phyloP scores from a whole-genome alignment of 2,888 invertebrate species.

The Eudasyphora cyanicolor region DNA sequence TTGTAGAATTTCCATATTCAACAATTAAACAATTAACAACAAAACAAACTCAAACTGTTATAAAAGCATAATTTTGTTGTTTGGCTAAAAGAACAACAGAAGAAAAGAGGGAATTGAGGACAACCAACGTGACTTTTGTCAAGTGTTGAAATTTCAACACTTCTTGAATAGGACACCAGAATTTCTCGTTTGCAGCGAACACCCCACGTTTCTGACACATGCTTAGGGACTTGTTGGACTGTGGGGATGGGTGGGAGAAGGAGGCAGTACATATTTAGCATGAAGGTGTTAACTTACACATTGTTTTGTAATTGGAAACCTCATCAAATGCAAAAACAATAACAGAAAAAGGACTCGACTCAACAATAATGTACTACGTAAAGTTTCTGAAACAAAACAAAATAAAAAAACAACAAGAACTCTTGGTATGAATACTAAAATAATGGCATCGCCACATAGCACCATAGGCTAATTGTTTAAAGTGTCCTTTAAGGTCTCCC shows the following conservation, averaged over 20 bases:
- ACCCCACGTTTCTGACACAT: conserved; percentile 38
- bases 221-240: not conserved
- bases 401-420: not conserved
- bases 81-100: not conserved
- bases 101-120: not conserved
- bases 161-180: conserved; percentile 49
- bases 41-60: not conserved
- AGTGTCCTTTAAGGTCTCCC: not conserved
- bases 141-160: conserved; percentile 67
- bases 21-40: not conserved
- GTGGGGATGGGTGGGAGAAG: too few relatives aligned
- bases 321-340: not conserved
- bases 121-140: conserved; percentile 60
- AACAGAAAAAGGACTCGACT: not conserved
- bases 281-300: conserved; percentile 30
- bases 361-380: conserved; percentile 16
- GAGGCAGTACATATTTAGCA: not conserved
- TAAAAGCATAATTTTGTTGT: not conserved
- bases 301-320: conserved; percentile 51
- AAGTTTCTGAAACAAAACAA: not conserved
- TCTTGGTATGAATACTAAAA: not conserved
- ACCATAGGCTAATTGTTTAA: not conserved
- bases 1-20: not conserved
- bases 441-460: too few relatives aligned
- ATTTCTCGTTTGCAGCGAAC: conserved; percentile 19